These are phyloP conservation scores for Dendrolimus kikuchii DNA, from an alignment of 1,140 invertebrate genomes.

Conservation along the genomic window DNA sequence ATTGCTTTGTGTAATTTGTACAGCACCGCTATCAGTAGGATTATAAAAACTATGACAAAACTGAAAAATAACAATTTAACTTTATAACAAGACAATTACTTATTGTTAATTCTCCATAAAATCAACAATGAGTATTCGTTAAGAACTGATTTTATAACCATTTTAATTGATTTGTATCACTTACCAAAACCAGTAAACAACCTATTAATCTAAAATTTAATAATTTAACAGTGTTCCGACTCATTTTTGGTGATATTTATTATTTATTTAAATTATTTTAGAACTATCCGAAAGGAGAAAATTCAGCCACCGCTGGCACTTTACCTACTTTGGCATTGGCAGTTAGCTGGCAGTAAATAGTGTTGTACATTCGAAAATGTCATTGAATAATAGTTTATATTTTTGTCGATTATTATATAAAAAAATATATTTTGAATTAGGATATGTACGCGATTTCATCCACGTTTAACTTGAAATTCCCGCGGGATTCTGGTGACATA, in stretches of 20 bases:
- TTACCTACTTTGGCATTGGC: constrained; percentile 10
- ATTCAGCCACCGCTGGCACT: constrained; percentile 14
- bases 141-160: not conserved
- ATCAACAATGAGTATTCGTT: constrained; percentile 25
- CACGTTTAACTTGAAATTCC: no score
- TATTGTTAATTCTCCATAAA: constrained; percentile 46
- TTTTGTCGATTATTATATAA: no score
- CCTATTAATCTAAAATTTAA: constrained; percentile 25
- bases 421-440: no score
- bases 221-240: constrained; percentile 18
- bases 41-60: constrained; percentile 77
- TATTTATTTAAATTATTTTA: constrained; percentile 2
- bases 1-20: constrained; percentile 83
- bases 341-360: constrained; percentile 1
- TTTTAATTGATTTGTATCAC: constrained; percentile 13
- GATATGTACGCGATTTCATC: no score
- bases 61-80: constrained; percentile 72
- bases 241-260: constrained; percentile 17
- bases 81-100: constrained; percentile 38
- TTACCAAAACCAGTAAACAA: constrained; percentile 48
- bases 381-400: no score
- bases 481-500: no score
- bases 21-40: constrained; percentile 81
- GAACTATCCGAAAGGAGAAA: constrained; percentile 9
- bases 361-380: no score